These are phyloP conservation scores for Matsumurasca onukii DNA, from an alignment of 1,140 invertebrate genomes.

Conservation along the genomic window DNA sequence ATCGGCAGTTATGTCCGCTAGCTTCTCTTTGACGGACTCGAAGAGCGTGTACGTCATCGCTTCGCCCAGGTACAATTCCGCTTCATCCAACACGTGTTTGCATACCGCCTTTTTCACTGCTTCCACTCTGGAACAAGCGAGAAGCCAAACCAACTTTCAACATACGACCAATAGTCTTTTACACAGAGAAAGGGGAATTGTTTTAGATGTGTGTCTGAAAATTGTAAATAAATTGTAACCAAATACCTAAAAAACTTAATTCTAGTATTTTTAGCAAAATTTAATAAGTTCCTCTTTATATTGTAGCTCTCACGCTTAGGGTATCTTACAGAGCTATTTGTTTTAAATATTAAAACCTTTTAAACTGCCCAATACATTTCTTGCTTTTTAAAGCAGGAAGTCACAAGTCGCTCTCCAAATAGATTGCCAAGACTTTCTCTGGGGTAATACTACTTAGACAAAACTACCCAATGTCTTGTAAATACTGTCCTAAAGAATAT, in stretches of 20 bases:
- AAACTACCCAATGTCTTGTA: no score
- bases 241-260: background rate
- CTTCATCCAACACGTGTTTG: slow-evolving; percentile 65
- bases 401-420: no score
- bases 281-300: background rate
- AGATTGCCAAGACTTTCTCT: no score
- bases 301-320: background rate
- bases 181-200: background rate
- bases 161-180: background rate
- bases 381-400: no score
- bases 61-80: slow-evolving; percentile 77
- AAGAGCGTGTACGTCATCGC: slow-evolving; percentile 95
- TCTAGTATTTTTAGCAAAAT: background rate
- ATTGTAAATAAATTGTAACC: background rate
- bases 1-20: slow-evolving; percentile 64
- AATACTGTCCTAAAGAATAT: no score
- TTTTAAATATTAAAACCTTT: no score
- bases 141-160: no score
- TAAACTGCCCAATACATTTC: no score
- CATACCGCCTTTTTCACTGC: slow-evolving; percentile 72
- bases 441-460: no score
- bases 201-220: background rate
- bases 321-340: no score
- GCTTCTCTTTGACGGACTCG: slow-evolving; percentile 87
- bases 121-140: slow-evolving; percentile 68